These are phyloP conservation scores for Torymus auratus DNA, from an alignment of 2,888 invertebrate genomes.

Conservation along the genomic window DNA sequence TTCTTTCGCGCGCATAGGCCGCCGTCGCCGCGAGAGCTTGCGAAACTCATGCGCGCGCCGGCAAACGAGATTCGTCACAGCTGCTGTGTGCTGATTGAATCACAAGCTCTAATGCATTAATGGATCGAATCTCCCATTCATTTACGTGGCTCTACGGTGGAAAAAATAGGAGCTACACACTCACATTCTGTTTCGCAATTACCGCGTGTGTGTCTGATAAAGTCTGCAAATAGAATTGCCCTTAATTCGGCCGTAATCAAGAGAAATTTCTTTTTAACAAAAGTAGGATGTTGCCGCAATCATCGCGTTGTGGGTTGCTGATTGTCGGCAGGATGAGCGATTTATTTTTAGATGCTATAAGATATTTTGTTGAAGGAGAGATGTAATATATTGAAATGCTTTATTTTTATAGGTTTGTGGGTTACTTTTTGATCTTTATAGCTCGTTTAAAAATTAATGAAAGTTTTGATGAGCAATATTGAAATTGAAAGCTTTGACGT, in stretches of 20 bases:
- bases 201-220: background rate
- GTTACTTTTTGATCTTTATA: too few species aligned
- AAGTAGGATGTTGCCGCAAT: background rate
- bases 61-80: constrained; percentile 43
- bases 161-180: background rate
- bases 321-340: too few species aligned
- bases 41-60: background rate
- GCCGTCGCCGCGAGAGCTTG: too few species aligned
- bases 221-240: constrained; percentile 33
- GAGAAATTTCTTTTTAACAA: background rate
- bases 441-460: too few species aligned
- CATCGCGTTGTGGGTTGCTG: too few species aligned
- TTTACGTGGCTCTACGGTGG: constrained; percentile 10
- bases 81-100: constrained; percentile 36
- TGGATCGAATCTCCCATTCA: constrained; percentile 43
- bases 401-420: too few species aligned
- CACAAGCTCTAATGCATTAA: constrained; percentile 42
- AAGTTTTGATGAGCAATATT: too few species aligned
- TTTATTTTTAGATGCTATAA: too few species aligned
- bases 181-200: constrained; percentile 36
- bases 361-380: too few species aligned
- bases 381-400: too few species aligned
- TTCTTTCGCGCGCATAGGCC: background rate
- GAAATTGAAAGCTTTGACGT: too few species aligned
- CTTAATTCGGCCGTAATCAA: constrained; percentile 36